These are phyloP conservation scores for Chrysochloris asiatica DNA, from an alignment of 2,113 vertebrate genomes.

Conservation along the genomic window DNA sequence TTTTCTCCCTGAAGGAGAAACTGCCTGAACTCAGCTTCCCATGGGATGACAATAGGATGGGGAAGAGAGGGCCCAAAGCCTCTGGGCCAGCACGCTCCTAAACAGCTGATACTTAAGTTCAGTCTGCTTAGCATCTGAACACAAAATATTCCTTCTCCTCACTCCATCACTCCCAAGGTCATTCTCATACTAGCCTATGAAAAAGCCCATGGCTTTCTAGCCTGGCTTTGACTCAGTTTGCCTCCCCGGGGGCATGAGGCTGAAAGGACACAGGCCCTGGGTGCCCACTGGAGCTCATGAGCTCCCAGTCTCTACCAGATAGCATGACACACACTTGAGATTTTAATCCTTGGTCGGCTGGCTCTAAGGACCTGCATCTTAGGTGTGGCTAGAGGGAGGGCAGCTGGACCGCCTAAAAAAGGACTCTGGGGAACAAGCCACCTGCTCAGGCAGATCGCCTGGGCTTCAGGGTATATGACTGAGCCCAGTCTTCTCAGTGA, in stretches of 20 bases:
- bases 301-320: no score
- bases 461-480: not conserved
- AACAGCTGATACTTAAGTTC: not conserved
- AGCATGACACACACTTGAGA: not conserved
- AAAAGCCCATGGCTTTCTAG: not conserved
- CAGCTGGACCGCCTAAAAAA: not conserved
- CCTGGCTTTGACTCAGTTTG: not conserved
- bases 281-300: no score
- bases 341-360: not conserved
- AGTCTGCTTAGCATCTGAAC: not conserved
- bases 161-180: not conserved
- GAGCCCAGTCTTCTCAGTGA: not conserved
- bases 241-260: not conserved
- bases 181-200: not conserved
- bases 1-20: not conserved
- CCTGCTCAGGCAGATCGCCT: not conserved
- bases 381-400: not conserved
- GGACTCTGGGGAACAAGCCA: not conserved
- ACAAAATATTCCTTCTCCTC: not conserved
- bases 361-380: no score
- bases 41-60: not conserved
- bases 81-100: not conserved
- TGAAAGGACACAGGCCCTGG: not conserved
- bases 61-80: not conserved
- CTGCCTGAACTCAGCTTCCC: conserved; percentile 1